A percentile compares a stretch with the other conserved stretches of the same genome.
phyloP scores from a whole-genome alignment of 2,888 invertebrate species.

The Drosophila engyochracea region DNA sequence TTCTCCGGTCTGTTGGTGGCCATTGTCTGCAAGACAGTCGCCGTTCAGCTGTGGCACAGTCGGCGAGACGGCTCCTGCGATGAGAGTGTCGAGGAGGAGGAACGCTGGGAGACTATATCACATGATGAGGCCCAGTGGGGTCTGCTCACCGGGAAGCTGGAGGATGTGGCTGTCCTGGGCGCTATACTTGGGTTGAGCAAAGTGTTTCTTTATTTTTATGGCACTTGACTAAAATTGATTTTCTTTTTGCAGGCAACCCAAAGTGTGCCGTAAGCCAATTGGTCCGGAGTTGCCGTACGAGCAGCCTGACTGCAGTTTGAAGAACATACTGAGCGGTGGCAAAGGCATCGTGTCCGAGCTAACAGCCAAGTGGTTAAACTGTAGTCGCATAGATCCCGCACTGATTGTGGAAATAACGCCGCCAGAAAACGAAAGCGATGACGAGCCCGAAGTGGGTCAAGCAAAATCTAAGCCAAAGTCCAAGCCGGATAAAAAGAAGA shows the following conservation, averaged over 20 bases:
- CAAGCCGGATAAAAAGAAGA: constrained; percentile 7
- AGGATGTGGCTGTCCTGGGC: constrained; percentile 93
- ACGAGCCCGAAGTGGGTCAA: constrained; percentile 37
- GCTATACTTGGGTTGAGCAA: constrained; percentile 87
- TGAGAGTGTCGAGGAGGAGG: constrained; percentile 86
- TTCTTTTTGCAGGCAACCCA: constrained; percentile 67
- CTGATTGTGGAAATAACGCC: constrained; percentile 86
- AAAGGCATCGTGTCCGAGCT: constrained; percentile 95
- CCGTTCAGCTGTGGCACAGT: constrained; percentile 83
- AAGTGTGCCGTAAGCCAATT: constrained; percentile 69
- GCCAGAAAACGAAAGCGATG: constrained; percentile 84
- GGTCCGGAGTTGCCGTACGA: constrained; percentile 87
- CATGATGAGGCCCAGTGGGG: constrained; percentile 95
- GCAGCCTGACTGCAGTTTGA: constrained; percentile 88
- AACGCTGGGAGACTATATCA: constrained; percentile 93
- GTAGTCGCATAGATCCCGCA: constrained; percentile 90
- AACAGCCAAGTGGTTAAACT: constrained; percentile 94
- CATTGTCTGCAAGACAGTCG: constrained; percentile 92
- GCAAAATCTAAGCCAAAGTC: constrained; percentile 16
- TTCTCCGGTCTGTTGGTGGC: constrained; percentile 93
- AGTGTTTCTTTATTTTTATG: neutral
- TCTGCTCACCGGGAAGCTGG: constrained; percentile 93
- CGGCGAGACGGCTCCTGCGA: constrained; percentile 82
- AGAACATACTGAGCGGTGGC: constrained; percentile 88
- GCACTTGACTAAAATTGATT: neutral